Conservation (phyloP, 35 echinoderm and acorn worm species). For the Amphiura filiformis region DNA sequence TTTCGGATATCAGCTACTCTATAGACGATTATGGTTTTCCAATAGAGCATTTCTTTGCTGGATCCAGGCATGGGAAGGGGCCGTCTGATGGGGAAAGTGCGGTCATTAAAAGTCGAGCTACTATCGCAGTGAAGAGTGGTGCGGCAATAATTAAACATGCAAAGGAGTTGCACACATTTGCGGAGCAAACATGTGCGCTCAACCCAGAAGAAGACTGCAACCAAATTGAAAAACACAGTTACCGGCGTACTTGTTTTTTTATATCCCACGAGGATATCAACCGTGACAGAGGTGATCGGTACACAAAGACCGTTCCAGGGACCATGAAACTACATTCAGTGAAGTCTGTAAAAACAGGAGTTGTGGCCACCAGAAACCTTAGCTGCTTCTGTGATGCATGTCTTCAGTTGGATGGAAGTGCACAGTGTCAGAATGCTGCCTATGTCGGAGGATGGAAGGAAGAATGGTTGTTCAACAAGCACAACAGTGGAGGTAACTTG, state of each 20-base stretch:
- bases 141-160: slow-evolving; percentile 40
- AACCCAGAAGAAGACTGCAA: slow-evolving; percentile 28
- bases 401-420: not conserved
- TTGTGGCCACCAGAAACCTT: slow-evolving; percentile 39
- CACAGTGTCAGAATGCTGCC: not conserved
- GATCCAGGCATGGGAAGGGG: slow-evolving; percentile 75
- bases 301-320: slow-evolving; percentile 48
- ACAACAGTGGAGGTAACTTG: too few species aligned
- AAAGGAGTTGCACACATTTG: slow-evolving; percentile 29
- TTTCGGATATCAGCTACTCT: slow-evolving; percentile 64
- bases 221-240: slow-evolving; percentile 18
- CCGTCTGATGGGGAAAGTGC: slow-evolving; percentile 80
- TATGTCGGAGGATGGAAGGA: not conserved
- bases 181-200: too few species aligned
- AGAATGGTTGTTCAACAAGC: not conserved
- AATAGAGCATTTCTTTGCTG: slow-evolving; percentile 64
- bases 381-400: slow-evolving; percentile 71
- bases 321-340: slow-evolving; percentile 71
- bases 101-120: slow-evolving; percentile 51
- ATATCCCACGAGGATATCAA: slow-evolving; percentile 35
- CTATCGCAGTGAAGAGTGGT: slow-evolving; percentile 58
- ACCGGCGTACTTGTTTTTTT: slow-evolving; percentile 59
- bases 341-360: slow-evolving; percentile 29
- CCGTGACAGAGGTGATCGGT: slow-evolving; percentile 32
- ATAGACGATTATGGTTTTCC: slow-evolving; percentile 47